Evolutionary conservation across 2,888 invertebrate genomes (phyloP).

Genomic region (Oligia strigilis): DNA sequence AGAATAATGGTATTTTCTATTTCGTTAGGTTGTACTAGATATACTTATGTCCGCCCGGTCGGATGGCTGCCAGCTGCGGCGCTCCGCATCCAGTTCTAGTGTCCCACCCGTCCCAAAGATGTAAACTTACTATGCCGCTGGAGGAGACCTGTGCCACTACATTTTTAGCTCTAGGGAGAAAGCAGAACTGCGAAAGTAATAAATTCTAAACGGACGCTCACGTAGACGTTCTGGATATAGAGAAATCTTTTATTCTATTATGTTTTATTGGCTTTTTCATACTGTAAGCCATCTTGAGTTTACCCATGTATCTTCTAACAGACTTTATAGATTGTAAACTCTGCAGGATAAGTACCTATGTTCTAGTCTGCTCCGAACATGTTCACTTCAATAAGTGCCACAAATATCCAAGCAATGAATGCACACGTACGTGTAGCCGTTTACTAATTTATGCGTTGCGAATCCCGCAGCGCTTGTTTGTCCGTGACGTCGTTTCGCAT

Average conservation of each 20-base stretch:
- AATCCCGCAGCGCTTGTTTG: slow-evolving; percentile 57
- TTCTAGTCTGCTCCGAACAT: not conserved
- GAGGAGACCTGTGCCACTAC: slow-evolving; percentile 73
- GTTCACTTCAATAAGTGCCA: slow-evolving; percentile 1
- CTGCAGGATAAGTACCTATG: not conserved
- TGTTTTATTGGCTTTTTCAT: slow-evolving; percentile 22
- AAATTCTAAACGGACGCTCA: slow-evolving; percentile 32
- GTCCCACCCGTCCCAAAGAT: slow-evolving; percentile 80
- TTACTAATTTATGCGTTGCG: slow-evolving; percentile 49
- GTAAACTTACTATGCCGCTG: slow-evolving; percentile 77
- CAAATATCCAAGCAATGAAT: slow-evolving; percentile 5
- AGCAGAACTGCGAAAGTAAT: slow-evolving; percentile 34
- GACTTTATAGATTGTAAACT: not conserved
- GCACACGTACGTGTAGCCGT: slow-evolving; percentile 14
- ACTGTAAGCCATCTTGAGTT: not conserved
- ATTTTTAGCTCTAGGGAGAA: slow-evolving; percentile 44
- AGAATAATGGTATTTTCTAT: slow-evolving; percentile 90
- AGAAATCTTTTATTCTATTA: slow-evolving; percentile 28
- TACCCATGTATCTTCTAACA: not conserved
- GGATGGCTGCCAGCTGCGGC: slow-evolving; percentile 88
- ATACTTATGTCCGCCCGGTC: slow-evolving; percentile 85
- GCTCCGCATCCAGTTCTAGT: slow-evolving; percentile 74
- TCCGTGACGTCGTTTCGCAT: slow-evolving; percentile 63
- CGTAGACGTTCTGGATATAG: slow-evolving; percentile 14
- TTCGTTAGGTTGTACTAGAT: slow-evolving; percentile 86